Percentiles rank a stretch among this genome's conserved stretches.
Evolutionary conservation across 2,888 invertebrate genomes (phyloP).

Genomic region (Dicyrtoma fusca): DNA sequence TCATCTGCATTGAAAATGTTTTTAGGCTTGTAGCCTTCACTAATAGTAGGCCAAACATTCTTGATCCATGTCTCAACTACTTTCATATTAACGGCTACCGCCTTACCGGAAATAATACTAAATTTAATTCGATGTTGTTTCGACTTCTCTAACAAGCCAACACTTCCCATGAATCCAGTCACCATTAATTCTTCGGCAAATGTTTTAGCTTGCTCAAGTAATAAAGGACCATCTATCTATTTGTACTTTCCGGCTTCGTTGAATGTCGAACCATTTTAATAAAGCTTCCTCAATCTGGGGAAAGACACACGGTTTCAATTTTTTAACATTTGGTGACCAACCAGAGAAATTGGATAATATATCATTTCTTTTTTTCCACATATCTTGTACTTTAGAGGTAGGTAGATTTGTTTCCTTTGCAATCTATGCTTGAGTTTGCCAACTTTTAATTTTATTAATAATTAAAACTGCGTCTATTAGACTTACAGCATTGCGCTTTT

Average conservation of each 20-base stretch:
- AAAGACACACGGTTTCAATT: not conserved
- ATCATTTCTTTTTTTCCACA: not conserved
- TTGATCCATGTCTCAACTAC: not conserved
- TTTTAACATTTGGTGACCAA: too few species aligned
- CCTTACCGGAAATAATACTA: not conserved
- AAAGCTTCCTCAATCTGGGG: not conserved
- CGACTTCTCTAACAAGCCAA: not conserved
- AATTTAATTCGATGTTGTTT: constrained; percentile 3
- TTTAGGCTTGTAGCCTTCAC: constrained; percentile 1
- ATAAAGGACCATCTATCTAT: constrained; percentile 8
- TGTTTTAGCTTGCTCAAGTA: not conserved
- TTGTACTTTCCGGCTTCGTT: not conserved
- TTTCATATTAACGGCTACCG: not conserved
- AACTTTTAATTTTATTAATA: not conserved
- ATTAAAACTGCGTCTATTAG: not conserved
- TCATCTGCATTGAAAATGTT: constrained; percentile 44
- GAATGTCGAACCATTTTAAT: constrained; percentile 2
- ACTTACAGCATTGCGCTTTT: not conserved
- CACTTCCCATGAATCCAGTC: not conserved
- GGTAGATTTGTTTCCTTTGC: not conserved
- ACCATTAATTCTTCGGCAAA: not conserved
- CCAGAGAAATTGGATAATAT: not conserved
- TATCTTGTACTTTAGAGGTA: not conserved
- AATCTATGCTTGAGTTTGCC: not conserved
- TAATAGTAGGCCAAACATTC: constrained; percentile 1